Conservation (phyloP, 2,888 invertebrate genomes). For the Epirrhoe alternata region DNA sequence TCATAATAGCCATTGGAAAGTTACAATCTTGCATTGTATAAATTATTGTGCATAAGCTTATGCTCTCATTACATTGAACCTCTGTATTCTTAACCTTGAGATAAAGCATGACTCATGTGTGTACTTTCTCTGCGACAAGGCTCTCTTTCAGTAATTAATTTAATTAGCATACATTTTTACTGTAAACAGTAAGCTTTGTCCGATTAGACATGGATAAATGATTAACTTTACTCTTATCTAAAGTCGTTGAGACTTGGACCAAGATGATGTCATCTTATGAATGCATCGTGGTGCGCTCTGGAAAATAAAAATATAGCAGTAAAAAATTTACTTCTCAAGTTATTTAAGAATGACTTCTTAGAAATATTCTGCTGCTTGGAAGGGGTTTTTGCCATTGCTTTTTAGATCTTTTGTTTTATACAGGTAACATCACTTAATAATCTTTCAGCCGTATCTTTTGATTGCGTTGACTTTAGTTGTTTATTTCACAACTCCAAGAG, state of each 20-base stretch:
- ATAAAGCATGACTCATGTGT: constrained; percentile 25
- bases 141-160: constrained; percentile 5
- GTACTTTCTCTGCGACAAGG: constrained; percentile 19
- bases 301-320: neutral
- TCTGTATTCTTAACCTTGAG: constrained; percentile 24
- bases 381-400: neutral
- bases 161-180: neutral
- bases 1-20: constrained; percentile 7
- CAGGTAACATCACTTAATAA: no score
- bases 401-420: neutral
- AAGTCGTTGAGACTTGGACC: neutral
- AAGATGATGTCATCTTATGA: neutral
- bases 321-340: neutral
- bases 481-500: no score
- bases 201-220: neutral
- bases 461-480: no score
- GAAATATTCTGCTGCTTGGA: neutral
- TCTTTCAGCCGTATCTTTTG: no score
- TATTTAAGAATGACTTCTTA: neutral
- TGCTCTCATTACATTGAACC: constrained; percentile 24
- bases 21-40: constrained; percentile 6
- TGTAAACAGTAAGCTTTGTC: constrained; percentile 5
- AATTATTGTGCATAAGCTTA: constrained; percentile 18
- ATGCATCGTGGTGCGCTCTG: neutral
- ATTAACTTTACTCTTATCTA: constrained; percentile 2